Percentiles rank a stretch among this genome's conserved stretches.
phyloP scores from a whole-genome alignment of 2,797 vertebrate species.

The Microctenopoma lineatum region DNA sequence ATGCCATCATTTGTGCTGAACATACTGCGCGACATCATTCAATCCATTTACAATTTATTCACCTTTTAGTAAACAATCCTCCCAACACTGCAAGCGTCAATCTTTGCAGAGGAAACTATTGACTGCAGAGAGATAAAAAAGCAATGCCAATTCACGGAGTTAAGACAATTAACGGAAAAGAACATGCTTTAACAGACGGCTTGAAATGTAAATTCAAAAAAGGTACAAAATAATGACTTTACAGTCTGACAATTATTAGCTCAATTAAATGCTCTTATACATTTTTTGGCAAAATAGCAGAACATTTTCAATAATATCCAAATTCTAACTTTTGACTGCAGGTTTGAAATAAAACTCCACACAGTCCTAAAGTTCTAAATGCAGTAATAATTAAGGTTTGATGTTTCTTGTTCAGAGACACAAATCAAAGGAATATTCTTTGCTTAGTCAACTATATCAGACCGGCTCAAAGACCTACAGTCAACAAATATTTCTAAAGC shows the following conservation, averaged over 20 bases:
- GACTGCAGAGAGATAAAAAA: constrained; percentile 9
- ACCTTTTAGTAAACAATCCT: constrained; percentile 50
- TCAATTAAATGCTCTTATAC: constrained; percentile 14
- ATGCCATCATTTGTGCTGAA: constrained; percentile 29
- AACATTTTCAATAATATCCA: constrained; percentile 11
- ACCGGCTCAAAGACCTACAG: constrained; percentile 17
- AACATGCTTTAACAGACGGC: constrained; percentile 17
- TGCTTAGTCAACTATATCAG: constrained; percentile 35
- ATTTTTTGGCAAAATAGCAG: constrained; percentile 40
- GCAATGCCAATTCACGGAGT: constrained; percentile 8
- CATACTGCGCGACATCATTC: constrained; percentile 37
- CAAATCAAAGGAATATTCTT: constrained; percentile 33
- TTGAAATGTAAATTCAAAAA: constrained; percentile 25
- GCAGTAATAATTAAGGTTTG: not conserved
- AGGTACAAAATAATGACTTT: constrained; percentile 15
- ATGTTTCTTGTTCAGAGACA: constrained; percentile 13
- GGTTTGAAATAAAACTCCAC: not conserved
- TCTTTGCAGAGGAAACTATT: constrained; percentile 18
- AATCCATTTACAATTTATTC: constrained; percentile 30
- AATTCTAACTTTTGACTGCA: constrained; percentile 17
- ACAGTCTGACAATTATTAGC: not conserved
- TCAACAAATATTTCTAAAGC: constrained; percentile 47
- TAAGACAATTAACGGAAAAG: constrained; percentile 20
- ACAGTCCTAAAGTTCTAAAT: not conserved
- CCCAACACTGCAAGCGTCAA: constrained; percentile 18